Evolutionary conservation across 2,113 vertebrate species (phyloP).

Genomic region (Sula dactylatra): DNA sequence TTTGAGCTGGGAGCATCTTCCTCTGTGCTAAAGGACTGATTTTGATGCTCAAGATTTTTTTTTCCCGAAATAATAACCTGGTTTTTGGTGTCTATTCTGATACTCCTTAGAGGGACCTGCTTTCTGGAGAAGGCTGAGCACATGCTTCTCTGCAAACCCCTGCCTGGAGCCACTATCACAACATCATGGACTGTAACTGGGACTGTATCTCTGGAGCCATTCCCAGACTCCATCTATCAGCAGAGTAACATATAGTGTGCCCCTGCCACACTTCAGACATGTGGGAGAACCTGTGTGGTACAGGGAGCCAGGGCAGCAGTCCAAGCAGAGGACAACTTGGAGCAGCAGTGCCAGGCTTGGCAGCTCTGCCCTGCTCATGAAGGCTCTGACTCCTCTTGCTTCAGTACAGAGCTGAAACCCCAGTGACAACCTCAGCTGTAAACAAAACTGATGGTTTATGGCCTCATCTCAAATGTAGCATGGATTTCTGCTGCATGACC

Average conservation of each 20-base stretch:
- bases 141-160: neutral
- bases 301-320: neutral
- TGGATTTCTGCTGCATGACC: neutral
- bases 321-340: neutral
- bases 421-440: neutral
- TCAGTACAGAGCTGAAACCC: neutral
- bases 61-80: neutral
- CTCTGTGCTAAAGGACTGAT: neutral
- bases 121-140: neutral
- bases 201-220: neutral
- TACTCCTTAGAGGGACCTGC: neutral
- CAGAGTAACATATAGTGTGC: neutral
- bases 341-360: neutral
- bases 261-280: neutral
- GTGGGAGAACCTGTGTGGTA: neutral
- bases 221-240: neutral
- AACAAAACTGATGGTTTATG: neutral
- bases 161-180: neutral
- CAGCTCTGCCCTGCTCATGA: neutral
- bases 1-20: neutral
- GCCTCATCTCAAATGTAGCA: neutral
- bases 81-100: neutral
- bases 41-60: neutral
- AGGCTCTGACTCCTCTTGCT: neutral
- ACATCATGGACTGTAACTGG: neutral